Base-by-base conservation (phyloP, 1,140 invertebrate genomes). In the Lepidurus packardi region DNA sequence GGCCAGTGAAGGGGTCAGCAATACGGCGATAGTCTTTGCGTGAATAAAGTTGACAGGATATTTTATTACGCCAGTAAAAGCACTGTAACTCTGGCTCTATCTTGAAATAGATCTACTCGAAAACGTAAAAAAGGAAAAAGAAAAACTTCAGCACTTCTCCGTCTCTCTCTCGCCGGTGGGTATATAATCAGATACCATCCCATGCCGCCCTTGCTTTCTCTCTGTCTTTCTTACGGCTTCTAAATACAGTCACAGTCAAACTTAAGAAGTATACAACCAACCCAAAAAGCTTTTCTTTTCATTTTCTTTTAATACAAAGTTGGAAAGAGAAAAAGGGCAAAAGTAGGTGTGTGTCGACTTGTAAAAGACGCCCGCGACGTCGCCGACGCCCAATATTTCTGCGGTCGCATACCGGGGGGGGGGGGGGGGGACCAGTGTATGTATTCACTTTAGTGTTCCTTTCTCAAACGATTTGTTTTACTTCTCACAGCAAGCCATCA, bases 21-120 rank as follows among this genome's bases (percentile, higher is more conserved):
- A 65, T 65, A 65, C 53, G 53, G 53, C 53, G 53, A 65, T 65
- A 65, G 53, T 11, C 53, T 65, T 65, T 65, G 53, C 53, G 53
- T 65, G 53, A 65, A 65, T 65, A 65, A 65, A 65, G 53, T 65
- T 65, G 53, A n/a, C 53, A n/a, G 53, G 53, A n/a, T 65, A 65
- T 65, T 65, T 65, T 65, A 65, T 65, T n/a, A 21, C 16, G 21
- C 53, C 53, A 65, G 53, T 65, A 65, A 65, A 65, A 65, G 53
- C 53, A 13, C 9, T 65, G 53, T 65, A 65, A 7, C 13, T 65
- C 21, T 7, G 53, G 13, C 53, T 65, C 16, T 65, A 65, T n/a
- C 53, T 65, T 16, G 53, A 65, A 65, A 65, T 65, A 65, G 53
- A 65, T 65, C 53, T 65, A 65, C 53, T 65, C 8, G 53, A 65